Percentiles rank a stretch among this genome's conserved stretches.
These are phyloP conservation scores for Trissoscelio sp. DNA, from an alignment of 2,888 invertebrate genomes.

Conservation along the genomic window DNA sequence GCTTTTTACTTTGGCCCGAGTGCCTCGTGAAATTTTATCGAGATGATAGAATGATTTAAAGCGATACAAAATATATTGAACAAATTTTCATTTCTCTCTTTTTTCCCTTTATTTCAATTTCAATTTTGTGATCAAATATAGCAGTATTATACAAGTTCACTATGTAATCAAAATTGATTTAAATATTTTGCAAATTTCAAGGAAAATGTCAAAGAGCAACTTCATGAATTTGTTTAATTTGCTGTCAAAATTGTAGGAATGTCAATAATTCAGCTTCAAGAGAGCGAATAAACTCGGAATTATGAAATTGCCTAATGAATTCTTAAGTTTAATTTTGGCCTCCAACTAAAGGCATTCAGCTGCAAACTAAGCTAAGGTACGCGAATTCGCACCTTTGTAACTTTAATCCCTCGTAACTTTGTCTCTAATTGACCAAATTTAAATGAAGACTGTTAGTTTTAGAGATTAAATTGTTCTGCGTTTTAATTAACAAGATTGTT, in stretches of 20 bases:
- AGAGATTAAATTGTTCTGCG: neutral
- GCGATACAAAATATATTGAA: neutral
- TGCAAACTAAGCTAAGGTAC: neutral
- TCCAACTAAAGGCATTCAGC: neutral
- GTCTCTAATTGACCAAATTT: neutral
- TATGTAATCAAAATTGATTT: no score
- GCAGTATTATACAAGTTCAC: no score
- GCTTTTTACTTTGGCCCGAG: neutral
- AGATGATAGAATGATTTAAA: neutral
- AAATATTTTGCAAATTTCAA: neutral
- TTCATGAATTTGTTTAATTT: no score
- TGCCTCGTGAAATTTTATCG: neutral
- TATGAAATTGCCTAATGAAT: neutral
- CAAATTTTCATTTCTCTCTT: no score
- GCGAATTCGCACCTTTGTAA: slow-evolving; percentile 1
- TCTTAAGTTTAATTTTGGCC: neutral
- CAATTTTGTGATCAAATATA: neutral
- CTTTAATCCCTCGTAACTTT: neutral
- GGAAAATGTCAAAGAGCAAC: neutral
- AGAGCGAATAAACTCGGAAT: neutral
- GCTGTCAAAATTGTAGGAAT: neutral
- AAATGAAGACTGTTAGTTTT: neutral
- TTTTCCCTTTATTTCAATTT: no score
- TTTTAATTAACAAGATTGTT: neutral
- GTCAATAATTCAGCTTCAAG: neutral